Conservation (phyloP, 2,797 vertebrate species). For the Labeo calbasu region DNA sequence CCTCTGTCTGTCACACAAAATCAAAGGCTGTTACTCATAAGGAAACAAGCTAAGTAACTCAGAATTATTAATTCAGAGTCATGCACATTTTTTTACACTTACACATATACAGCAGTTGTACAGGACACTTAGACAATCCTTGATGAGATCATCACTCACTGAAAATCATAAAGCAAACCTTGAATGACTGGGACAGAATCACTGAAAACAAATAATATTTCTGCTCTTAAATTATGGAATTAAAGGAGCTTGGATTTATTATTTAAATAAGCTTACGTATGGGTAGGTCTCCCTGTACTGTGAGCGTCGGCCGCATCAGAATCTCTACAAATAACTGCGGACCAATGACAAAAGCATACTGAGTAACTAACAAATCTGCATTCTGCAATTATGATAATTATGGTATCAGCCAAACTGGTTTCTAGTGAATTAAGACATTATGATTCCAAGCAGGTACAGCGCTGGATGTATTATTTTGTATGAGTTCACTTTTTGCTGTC, state of each 20-base stretch:
- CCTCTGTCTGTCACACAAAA: conserved; percentile 81
- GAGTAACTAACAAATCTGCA: background rate
- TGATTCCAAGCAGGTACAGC: background rate
- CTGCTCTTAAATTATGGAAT: background rate
- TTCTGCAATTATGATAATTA: conserved; percentile 5
- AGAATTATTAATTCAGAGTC: background rate
- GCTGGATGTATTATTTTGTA: background rate
- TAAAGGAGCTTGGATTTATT: background rate
- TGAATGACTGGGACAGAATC: background rate
- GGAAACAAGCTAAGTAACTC: background rate
- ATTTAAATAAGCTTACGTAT: conserved; percentile 82
- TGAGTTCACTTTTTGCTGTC: background rate
- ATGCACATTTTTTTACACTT: conserved; percentile 72
- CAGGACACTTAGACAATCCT: conserved; percentile 97
- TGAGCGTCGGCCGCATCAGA: conserved; percentile 95
- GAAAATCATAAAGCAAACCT: conserved; percentile 55
- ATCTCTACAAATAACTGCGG: conserved; percentile 95
- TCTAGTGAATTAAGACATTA: background rate
- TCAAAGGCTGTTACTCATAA: conserved; percentile 42
- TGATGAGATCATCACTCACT: conserved; percentile 97
- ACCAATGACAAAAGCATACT: conserved; percentile 11
- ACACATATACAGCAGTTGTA: conserved; percentile 99
- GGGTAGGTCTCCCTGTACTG: conserved; percentile 91
- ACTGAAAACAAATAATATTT: background rate
- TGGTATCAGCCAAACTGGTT: background rate